Evolutionary conservation across 2,888 invertebrate genomes (phyloP), one percentile per base, ranked within the genome.

Genomic region (Ischnus inquisitorius): DNA sequence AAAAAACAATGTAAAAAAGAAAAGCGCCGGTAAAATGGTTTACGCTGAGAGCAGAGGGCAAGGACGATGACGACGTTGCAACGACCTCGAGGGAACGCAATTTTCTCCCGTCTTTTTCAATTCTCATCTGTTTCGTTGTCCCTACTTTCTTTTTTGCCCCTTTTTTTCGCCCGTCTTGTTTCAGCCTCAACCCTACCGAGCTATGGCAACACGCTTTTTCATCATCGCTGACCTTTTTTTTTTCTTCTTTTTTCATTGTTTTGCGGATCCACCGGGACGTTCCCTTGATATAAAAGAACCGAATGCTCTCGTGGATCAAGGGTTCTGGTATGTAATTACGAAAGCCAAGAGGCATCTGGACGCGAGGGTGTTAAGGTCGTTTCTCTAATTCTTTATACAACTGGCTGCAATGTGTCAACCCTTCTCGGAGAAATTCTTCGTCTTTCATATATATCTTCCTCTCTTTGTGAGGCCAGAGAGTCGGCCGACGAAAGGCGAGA

Each of bases 41-140:
- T 76, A 19, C 54, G n/a, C 16, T 34, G 22, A 41, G 51, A 28
- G 43, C 57, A 60, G 8, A 67, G 65, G 22, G 46, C 51, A 76
- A 67, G 19, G 54, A 65, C 19, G 22, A 68, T 51, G 41, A 62
- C 65, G 39, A 34, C 46, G 79, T 48, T 68, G 57, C 71, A 34
- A 16, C 67, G 34, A 34, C 39, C 79, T 43, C 67, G 41, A 72
- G 79, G 62, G 60, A 83, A 80, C 71, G 79, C 79, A 79, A 77
- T 83, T 83, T 79, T 51, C 83, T 67, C 51, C 77, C 76, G 76
- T 72, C 76, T 77, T 72, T 83, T 77, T 80, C 76, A 77, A 83
- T 79, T 46, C 74, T 75, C 80, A 68, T 68, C 19, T 74, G 19
- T 0, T 34, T 57, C 54, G 14, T 5, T 69, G 34, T 43, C 71